Base-by-base conservation (phyloP, 1,140 invertebrate genomes). In the Drosophila prosaltans region DNA sequence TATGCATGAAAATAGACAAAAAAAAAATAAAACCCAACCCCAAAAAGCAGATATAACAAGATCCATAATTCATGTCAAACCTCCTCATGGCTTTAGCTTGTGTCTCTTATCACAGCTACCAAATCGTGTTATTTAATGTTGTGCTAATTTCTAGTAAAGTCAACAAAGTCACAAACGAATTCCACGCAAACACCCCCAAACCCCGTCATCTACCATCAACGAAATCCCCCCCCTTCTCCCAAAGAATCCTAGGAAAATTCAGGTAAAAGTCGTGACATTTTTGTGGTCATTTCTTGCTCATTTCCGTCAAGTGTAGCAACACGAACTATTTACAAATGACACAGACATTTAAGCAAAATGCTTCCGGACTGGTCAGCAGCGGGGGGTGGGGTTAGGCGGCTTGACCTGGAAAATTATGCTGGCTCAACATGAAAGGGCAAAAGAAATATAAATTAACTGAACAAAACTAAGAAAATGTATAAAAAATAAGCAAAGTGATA, bases 51-150 rank as follows among this genome's bases (percentile, higher is more conserved):
- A 36, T 26, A 65, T 76, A 69, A 60, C 54, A 58, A 83, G 83
- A 77, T 84, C 57, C 83, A 88, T 88, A 88, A 88, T 71, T 88
- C 83, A 88, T 88, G 83, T 80, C 83, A 77, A 59, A 65, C 28
- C 75, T 65, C 26, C 63, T 41, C 60, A 32, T 65, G 16, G 21
- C 45, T 39, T 59, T 59, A 5, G 21, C 24, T 57, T 39, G 32
- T 48, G 45, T 57, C 16, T 21, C 65, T 84, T 88, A 88, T 88
- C 84, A 81, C 66, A 60, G 80, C 71, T 67, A 59, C 75, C 43
- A 81, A 88, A 91, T 91, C 88, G 72, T 91, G 88, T 91, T 78
- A 91, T 91, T 91, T 91, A 91, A 91, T 91, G 83, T 91, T 89
- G 88, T 91, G 88, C 88, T 91, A 91, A 91, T 91, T 91, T 91